phyloP scores from a whole-genome alignment of 1,140 invertebrate genomes.

The Coelopa frigida region DNA sequence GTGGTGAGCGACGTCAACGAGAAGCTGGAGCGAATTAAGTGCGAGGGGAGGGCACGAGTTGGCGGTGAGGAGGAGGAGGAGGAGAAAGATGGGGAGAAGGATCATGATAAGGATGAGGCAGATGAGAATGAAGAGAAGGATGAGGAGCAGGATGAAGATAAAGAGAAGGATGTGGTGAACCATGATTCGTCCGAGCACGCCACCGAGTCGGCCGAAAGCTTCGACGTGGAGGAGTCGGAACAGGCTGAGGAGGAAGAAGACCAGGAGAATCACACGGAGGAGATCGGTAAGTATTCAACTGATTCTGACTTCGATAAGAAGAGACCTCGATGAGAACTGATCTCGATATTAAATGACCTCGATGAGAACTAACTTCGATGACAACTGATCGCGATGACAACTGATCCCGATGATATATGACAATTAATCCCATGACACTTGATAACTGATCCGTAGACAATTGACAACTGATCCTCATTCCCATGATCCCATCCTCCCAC shows the following conservation, averaged over 20 bases:
- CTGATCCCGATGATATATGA: too few relatives aligned
- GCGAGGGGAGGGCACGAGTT: too few relatives aligned
- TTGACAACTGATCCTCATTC: not conserved
- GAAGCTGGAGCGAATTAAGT: conserved; percentile 7
- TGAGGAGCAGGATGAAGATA: not conserved
- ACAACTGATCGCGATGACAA: too few relatives aligned
- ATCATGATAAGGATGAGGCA: not conserved
- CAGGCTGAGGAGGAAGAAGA: not conserved
- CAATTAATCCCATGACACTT: too few relatives aligned
- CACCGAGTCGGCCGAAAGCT: conserved; percentile 19
- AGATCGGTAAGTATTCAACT: too few relatives aligned
- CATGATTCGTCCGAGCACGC: too few relatives aligned
- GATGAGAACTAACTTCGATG: too few relatives aligned
- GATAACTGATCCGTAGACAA: too few relatives aligned
- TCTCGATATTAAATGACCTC: too few relatives aligned
- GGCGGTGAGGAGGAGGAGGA: not conserved
- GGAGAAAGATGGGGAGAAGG: not conserved
- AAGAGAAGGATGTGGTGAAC: not conserved
- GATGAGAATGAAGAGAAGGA: not conserved
- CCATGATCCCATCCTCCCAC: not conserved
- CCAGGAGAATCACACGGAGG: not conserved
- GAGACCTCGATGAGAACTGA: too few relatives aligned
- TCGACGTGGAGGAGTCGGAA: conserved; percentile 19
- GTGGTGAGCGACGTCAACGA: conserved; percentile 11
- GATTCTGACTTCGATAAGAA: too few relatives aligned